Evolutionary conservation across 2,113 vertebrate genomes (phyloP).

Genomic region (Probosciger aterrimus): DNA sequence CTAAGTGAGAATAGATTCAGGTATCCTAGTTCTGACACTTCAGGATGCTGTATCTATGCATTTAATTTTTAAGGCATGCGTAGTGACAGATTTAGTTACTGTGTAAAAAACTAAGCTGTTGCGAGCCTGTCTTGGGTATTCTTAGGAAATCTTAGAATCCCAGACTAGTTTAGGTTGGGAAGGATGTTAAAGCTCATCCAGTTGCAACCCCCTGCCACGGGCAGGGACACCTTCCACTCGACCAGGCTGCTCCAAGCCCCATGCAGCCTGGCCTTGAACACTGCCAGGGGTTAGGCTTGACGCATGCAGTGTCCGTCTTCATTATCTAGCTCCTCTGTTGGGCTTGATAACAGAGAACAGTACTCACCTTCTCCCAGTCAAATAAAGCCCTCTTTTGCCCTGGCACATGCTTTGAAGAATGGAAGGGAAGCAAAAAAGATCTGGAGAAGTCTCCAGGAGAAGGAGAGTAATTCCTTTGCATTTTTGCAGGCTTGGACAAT

Average conservation of each 20-base stretch:
- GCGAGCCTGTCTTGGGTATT: not conserved
- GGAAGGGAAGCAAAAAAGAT: not conserved
- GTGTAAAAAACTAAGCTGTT: not conserved
- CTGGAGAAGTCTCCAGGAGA: not conserved
- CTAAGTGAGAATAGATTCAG: not conserved
- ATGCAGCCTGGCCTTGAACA: not conserved
- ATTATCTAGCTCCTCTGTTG: not conserved
- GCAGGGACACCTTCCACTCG: not conserved
- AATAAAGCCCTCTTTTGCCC: not conserved
- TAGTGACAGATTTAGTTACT: rapidly evolving
- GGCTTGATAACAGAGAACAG: not conserved
- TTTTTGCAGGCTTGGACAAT: not conserved
- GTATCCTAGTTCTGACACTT: not conserved
- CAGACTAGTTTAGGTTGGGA: not conserved
- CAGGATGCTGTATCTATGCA: rapidly evolving
- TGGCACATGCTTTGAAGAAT: not conserved
- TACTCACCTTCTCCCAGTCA: rapidly evolving
- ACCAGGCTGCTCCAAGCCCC: not conserved
- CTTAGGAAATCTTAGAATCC: not conserved
- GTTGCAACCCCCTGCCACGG: not conserved
- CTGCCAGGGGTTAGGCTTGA: not conserved
- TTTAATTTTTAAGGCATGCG: not conserved
- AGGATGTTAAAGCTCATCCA: not conserved
- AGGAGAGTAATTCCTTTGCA: not conserved
- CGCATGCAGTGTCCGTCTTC: rapidly evolving